Evolutionary conservation across 1,140 invertebrate genomes (phyloP), one percentile per base, ranked within the genome.

Genomic region (Doryteuthis pealeii): DNA sequence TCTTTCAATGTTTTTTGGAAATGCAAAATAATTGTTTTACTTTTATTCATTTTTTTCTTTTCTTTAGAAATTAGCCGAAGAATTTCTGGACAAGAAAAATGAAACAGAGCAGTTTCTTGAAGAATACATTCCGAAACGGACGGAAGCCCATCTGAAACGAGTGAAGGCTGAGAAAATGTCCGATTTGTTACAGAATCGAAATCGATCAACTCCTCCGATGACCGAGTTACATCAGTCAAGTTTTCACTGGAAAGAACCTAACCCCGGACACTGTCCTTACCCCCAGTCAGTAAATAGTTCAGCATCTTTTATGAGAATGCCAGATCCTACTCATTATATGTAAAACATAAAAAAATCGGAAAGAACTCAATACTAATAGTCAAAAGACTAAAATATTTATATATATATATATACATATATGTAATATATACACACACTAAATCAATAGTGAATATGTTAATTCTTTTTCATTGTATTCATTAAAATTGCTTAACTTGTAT

Each of bases 121-220:
- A 45, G 90, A 94, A 73, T 96, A 95, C 87, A 88, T 93, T 70
- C 89, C 89, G 2, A 89, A 91, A 77, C 89, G 94, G 15, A 94
- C 93, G 83, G 85, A 91, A 43, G 94, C 95, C 90, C 94, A 96
- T 83, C 79, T 94, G 62, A 89, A 93, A 54, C 91, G 93, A 83
- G 91, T 96, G 0, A 96, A 96, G 89, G 91, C 93, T 22, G 94
- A 96, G 72, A 96, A 96, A 89, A 92, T 96, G 91, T 89, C 90
- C 72, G 94, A 96, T 84, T 83, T 95, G 1, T 89, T 94, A 45
- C 90, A 79, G 74, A 75, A 79, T 15, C 70, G 73, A 33, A 15
- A 40, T 54, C 26, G 15, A n/a, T 14, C 49, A 45, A 43, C 54
- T 58, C 26, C 54, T 28, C 18, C 54, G 10, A 22, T 28, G 18